These are phyloP conservation scores for Acrocephalus scirpaceus DNA, from an alignment of 2,797 vertebrate species.

Conservation along the genomic window DNA sequence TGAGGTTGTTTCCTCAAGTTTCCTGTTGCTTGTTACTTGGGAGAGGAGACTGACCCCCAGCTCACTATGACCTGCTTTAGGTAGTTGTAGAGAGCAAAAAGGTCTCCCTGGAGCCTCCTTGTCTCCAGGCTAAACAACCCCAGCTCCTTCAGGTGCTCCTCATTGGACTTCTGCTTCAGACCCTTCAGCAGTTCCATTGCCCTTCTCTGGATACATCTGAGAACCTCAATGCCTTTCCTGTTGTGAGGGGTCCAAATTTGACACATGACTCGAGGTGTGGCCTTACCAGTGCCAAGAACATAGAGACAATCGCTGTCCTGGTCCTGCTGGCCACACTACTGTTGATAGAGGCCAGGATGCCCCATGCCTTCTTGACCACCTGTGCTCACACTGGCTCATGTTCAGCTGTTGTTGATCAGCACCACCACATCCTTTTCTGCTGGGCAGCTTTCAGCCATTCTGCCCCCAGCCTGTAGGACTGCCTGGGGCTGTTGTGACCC, in stretches of 20 bases:
- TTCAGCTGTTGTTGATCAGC: background rate
- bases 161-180: rapidly evolving
- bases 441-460: background rate
- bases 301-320: rapidly evolving
- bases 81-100: background rate
- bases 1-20: background rate
- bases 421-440: background rate
- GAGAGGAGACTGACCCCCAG: background rate
- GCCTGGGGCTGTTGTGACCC: background rate
- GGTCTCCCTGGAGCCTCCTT: background rate
- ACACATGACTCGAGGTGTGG: rapidly evolving
- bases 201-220: rapidly evolving
- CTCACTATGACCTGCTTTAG: background rate
- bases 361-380: background rate
- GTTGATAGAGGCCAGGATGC: background rate
- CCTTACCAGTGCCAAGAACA: rapidly evolving
- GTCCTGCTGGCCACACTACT: background rate
- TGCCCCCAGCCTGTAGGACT: background rate
- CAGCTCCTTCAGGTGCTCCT: background rate
- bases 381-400: rapidly evolving
- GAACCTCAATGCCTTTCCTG: background rate
- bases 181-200: rapidly evolving
- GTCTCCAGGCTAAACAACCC: background rate
- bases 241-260: background rate
- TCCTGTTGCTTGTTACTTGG: rapidly evolving